phyloP scores from a whole-genome alignment of 1,140 invertebrate genomes.

The Planococcus citri region DNA sequence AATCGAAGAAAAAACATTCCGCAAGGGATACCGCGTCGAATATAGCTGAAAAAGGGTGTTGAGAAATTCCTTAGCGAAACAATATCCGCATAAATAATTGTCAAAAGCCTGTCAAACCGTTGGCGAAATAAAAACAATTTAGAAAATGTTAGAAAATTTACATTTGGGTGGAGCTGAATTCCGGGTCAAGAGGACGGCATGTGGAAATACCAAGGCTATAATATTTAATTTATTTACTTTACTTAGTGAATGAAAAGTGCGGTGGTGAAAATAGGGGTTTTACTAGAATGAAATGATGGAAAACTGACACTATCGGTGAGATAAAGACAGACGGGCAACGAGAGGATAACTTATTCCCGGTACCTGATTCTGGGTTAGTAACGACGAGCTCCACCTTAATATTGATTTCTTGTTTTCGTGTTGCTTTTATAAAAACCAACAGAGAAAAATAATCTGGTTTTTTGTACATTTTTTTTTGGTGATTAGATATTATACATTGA shows the following conservation, averaged over 20 bases:
- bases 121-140: background rate
- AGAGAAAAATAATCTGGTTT: background rate
- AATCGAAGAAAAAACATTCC: too few species aligned
- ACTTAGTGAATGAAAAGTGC: conserved; percentile 11
- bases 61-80: background rate
- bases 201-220: conserved; percentile 12
- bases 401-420: conserved; percentile 9
- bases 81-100: background rate
- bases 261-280: conserved; percentile 14
- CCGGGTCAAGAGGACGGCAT: background rate
- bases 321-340: conserved; percentile 13
- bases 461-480: background rate
- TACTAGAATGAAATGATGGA: conserved; percentile 15
- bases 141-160: background rate
- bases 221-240: conserved; percentile 19
- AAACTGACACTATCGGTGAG: conserved; percentile 10
- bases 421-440: background rate
- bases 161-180: conserved; percentile 18
- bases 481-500: background rate
- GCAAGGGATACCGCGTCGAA: too few species aligned
- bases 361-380: conserved; percentile 17
- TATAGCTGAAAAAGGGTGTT: too few species aligned
- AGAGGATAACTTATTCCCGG: conserved; percentile 12
- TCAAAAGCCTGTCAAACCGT: background rate
- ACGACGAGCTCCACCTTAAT: conserved; percentile 12